Conservation (phyloP, 2,113 vertebrate species). For the Sterrhoptilus dennistouni region DNA sequence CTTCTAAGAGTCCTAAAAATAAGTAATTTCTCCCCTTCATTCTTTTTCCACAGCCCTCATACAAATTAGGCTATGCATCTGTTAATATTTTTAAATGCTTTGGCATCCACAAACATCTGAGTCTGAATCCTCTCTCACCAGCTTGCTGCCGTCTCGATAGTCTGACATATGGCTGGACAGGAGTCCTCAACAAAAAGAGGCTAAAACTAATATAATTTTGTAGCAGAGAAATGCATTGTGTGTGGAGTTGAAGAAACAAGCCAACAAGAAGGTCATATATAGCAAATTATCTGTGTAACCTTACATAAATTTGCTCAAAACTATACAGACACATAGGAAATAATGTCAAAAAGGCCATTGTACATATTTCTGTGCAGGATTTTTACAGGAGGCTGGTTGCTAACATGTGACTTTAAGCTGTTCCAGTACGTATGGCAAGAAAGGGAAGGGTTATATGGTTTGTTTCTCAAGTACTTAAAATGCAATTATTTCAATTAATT, state of each 20-base stretch:
- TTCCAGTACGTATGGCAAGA: not conserved
- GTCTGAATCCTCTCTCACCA: not conserved
- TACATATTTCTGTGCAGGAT: not conserved
- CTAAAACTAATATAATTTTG: not conserved
- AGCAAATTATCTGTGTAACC: not conserved
- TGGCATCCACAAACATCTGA: not conserved
- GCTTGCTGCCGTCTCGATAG: not conserved
- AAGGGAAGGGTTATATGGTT: slow-evolving; percentile 1
- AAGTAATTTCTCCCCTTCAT: not conserved
- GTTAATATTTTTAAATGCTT: not conserved
- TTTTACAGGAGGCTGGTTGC: not conserved
- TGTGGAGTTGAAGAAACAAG: not conserved
- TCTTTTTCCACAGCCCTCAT: not conserved
- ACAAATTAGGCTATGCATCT: not conserved
- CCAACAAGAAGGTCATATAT: not conserved
- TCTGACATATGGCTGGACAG: not conserved
- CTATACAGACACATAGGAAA: not conserved
- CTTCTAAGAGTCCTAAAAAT: not conserved
- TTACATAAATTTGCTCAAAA: slow-evolving; percentile 4
- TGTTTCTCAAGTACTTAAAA: slow-evolving; percentile 27
- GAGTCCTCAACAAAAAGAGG: not conserved
- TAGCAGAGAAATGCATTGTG: not conserved
- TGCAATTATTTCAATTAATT: slow-evolving; percentile 47
- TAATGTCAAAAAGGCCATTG: not conserved
- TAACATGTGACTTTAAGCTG: not conserved